Evolutionary conservation across 2,888 invertebrate genomes (phyloP), one percentile per base, ranked within the genome.

Genomic region (Theodoxus fluviatilis): DNA sequence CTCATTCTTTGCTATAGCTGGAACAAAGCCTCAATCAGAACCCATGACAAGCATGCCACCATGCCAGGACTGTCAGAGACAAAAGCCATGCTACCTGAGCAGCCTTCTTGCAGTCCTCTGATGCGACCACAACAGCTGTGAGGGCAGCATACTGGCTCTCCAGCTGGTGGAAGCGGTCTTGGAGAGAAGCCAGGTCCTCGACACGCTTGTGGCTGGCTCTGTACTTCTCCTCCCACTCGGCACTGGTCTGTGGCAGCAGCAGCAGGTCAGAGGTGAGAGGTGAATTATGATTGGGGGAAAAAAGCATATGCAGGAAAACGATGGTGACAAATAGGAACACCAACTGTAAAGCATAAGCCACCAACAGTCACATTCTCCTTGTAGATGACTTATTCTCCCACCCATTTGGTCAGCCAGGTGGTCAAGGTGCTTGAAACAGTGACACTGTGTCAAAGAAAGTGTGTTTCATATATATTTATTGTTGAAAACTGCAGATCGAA

Each of bases 131-230:
- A 37, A 82, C 72, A 7, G 75, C 73, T n/a, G 80, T 75, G 22
- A 83, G 63, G 2, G 81, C 83, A 9, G 74, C 74, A 71, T 82
- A 83, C 75, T 83, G 83, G 40, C 74, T 81, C 72, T 81, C 77
- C 38, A 84, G 74, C 0, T 72, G 74, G 2, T 76, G 73, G 71
- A 82, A 83, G 66, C 80, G 78, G 35, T 77, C 78, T 64, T 76
- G 74, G 4, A 82, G 55, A 3, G 72, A 69, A 4, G 74, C 78
- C 0, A 74, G 71, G 3, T 83, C 80, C 52, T 76, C 76, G 12
- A 80, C 70, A 68, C 81, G 76, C 3, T 28, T 69, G 67, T 75
- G 75, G 47, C 82, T 66, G 3, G 74, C 68, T 25, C 81, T 80
- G 73, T 84, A 81, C 70, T 80, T 81, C 35, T 75, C 76, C 71